Conservation (phyloP, 2,888 invertebrate genomes). For the Gymnocheta viridis region DNA sequence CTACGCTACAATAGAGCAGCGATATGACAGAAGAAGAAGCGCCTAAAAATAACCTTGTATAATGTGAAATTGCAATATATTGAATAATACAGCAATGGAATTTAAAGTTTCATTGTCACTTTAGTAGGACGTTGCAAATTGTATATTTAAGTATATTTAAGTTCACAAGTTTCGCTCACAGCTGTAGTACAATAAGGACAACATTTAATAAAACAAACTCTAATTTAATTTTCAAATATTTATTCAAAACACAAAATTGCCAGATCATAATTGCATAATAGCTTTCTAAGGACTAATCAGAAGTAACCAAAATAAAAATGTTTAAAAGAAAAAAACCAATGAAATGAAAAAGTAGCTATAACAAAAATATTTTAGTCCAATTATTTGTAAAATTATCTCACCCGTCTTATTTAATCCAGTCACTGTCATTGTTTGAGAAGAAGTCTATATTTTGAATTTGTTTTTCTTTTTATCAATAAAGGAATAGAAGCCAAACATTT, state of each 20-base stretch:
- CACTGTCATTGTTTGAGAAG: conserved; percentile 65
- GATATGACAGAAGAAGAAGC: no score
- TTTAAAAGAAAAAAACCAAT: background rate
- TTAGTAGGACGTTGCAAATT: no score
- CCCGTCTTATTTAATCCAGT: conserved; percentile 68
- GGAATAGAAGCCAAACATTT: conserved; percentile 64
- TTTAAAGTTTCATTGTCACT: no score
- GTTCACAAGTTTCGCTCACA: no score
- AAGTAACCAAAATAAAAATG: background rate
- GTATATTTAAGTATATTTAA: no score
- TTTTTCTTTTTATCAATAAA: conserved; percentile 16
- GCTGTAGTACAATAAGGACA: no score
- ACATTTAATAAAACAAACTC: background rate
- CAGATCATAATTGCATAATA: conserved; percentile 49
- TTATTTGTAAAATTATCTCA: conserved; percentile 69
- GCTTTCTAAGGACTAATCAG: background rate
- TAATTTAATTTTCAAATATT: conserved; percentile 5
- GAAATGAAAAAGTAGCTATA: conserved; percentile 13
- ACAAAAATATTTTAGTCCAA: conserved; percentile 62
- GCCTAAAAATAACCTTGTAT: no score
- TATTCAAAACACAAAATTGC: conserved; percentile 31
- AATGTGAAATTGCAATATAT: no score
- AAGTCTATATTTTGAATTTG: conserved; percentile 61
- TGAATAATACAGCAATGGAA: no score
- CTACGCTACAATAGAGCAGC: no score